A percentile compares a stretch with the other conserved stretches of the same genome.
These are phyloP conservation scores for Butorides virescens DNA, from an alignment of 2,113 vertebrate genomes.

Conservation along the genomic window DNA sequence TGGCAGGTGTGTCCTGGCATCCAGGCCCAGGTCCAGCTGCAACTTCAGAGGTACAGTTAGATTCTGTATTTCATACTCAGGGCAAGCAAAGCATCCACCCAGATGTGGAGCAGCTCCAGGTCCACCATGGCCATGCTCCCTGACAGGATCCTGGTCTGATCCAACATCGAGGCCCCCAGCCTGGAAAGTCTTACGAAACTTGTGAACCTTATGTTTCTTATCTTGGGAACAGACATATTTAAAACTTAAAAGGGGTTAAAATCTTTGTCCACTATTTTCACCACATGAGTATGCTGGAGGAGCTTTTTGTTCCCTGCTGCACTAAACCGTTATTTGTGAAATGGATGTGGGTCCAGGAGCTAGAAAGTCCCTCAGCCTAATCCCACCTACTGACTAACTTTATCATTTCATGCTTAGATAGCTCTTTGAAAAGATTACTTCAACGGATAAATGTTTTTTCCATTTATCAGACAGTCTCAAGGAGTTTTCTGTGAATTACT, in stretches of 20 bases:
- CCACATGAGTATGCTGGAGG: neutral
- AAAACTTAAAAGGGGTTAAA: neutral
- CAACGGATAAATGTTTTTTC: neutral
- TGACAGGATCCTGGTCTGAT: neutral
- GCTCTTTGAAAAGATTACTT: neutral
- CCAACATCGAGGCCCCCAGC: neutral
- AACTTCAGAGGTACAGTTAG: neutral
- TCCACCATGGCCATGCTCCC: rapidly evolving
- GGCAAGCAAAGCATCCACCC: neutral
- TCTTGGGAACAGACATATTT: neutral
- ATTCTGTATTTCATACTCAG: neutral
- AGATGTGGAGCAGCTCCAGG: neutral
- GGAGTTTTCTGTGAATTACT: neutral
- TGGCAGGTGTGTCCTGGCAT: neutral
- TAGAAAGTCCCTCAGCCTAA: neutral
- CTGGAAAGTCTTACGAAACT: neutral
- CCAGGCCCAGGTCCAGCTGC: neutral
- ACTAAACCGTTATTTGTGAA: neutral
- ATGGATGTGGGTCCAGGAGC: neutral
- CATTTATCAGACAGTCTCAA: neutral
- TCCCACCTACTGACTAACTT: neutral
- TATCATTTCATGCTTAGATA: neutral
- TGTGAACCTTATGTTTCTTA: neutral
- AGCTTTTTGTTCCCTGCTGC: neutral
- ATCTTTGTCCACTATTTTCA: neutral